These are phyloP conservation scores for Neoascia interrupta DNA, from an alignment of 2,888 invertebrate species.

Conservation along the genomic window DNA sequence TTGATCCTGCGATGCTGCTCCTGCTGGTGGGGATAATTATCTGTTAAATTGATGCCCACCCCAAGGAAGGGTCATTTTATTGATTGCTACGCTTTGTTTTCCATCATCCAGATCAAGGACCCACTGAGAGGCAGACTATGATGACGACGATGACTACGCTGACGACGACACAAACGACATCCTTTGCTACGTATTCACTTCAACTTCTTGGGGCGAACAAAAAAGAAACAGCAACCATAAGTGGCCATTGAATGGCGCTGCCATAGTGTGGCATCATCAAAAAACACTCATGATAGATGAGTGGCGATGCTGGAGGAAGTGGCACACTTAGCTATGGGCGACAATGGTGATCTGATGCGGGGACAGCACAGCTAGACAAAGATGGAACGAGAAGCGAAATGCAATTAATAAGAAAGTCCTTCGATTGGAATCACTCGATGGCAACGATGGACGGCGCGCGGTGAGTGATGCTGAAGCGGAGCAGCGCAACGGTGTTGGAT, in stretches of 20 bases:
- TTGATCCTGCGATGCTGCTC: not conserved
- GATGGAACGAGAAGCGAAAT: conserved; percentile 4
- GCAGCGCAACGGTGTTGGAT: not conserved
- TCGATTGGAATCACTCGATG: conserved; percentile 21
- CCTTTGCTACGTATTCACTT: conserved; percentile 11
- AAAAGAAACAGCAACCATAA: conserved; percentile 39
- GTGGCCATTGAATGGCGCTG: conserved; percentile 39
- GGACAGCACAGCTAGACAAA: conserved; percentile 1
- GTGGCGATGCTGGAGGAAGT: conserved; percentile 34
- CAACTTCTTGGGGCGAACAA: conserved; percentile 1
- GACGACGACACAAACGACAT: conserved; percentile 24
- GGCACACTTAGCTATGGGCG: conserved; percentile 44
- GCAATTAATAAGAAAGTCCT: conserved; percentile 51
- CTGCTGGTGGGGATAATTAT: conserved; percentile 36
- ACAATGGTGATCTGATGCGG: conserved; percentile 38
- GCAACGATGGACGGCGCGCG: conserved; percentile 25
- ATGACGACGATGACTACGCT: not conserved
- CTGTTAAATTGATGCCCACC: too few species aligned
- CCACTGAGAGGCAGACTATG: not conserved
- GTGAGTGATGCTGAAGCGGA: not conserved
- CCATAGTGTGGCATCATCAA: conserved; percentile 42
- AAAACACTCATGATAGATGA: conserved; percentile 54
- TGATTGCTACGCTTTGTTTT: conserved; percentile 44
- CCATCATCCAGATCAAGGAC: conserved; percentile 37
- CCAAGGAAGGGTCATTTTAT: conserved; percentile 45